Evolutionary conservation across 2,797 vertebrate species (phyloP).

Genomic region (Pangasius larnaudii): DNA sequence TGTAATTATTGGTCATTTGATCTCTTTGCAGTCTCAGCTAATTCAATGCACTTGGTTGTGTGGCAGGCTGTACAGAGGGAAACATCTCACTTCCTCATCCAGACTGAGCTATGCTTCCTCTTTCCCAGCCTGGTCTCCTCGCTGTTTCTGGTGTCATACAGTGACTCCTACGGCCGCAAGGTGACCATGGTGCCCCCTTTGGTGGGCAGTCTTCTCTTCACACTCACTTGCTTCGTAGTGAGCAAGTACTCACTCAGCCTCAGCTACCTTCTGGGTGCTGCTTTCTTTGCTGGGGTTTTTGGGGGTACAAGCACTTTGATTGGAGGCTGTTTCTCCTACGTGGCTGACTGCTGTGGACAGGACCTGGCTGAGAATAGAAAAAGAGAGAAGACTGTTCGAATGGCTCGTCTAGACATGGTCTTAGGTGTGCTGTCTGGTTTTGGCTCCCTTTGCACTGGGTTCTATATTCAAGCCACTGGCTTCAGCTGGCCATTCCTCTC

Average conservation of each 20-base stretch:
- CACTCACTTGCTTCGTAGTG: constrained; percentile 64
- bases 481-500: constrained; percentile 80
- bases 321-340: constrained; percentile 81
- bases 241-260: constrained; percentile 73
- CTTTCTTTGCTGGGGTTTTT: constrained; percentile 64
- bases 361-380: constrained; percentile 32
- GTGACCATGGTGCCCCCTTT: constrained; percentile 77
- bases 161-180: constrained; percentile 80
- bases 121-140: constrained; percentile 78
- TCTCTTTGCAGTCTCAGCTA: background rate
- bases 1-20: constrained; percentile 3
- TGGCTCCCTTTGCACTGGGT: constrained; percentile 80
- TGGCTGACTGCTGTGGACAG: constrained; percentile 76
- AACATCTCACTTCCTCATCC: constrained; percentile 75
- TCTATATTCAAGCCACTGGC: constrained; percentile 76
- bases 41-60: background rate
- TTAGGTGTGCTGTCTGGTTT: constrained; percentile 78
- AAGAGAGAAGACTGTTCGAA: constrained; percentile 77
- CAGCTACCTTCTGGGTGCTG: constrained; percentile 70
- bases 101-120: constrained; percentile 74
- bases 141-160: constrained; percentile 77
- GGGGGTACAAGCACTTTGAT: constrained; percentile 68
- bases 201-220: constrained; percentile 67
- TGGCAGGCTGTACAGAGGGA: constrained; percentile 80
- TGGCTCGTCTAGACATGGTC: constrained; percentile 80